Evolutionary conservation across 2,113 vertebrate species (phyloP), one percentile per base, ranked within the genome.

Genomic region (Natator depressus): DNA sequence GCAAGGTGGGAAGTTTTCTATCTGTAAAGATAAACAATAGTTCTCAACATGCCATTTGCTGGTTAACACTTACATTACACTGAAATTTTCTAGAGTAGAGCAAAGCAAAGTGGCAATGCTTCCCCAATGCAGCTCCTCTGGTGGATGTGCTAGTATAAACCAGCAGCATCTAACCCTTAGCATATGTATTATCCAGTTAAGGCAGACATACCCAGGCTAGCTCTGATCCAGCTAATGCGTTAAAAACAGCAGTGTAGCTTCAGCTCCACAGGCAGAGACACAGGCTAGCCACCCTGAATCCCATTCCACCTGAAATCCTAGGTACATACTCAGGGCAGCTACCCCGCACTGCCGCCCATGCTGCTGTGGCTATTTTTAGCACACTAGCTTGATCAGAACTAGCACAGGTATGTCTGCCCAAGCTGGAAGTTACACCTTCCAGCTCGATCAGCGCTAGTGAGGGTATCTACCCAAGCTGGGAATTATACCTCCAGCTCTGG

Each of bases 111-210:
- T 25, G 42, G 25, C 72, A 80, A 0, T 0, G 53, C 81, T 49
- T 1, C 6, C 75, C 53, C 76, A 2, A 0, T 4, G 0, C 11
- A 0, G 14, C 22, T 46, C 72, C 72, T 46, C 20, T 76, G 10
- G 72, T 5, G 24, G 24, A 46, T 69, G 11, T 6, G 38, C 38
- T 76, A 76, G 38, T 25, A 46, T 42, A 46, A 13, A 76, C 10
- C n/a, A 46, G 38, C 42, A 78, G 27, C 25, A 78, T 27, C 42
- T 7, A 78, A 47, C 11, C 46, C 38, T 38, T 38, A 72, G 19
- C 8, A 9, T 72, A 22, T 38, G n/a, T 22, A 72, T 38, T 20
- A 38, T 20, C 19, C 35, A 72, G 17, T 22, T 72, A 72, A 72
- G 19, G 19, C 17, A 72, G 65, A 72, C n/a, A 72, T 38, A 72